phyloP scores from a whole-genome alignment of 2,113 vertebrate genomes.

The Edolisoma coerulescens region DNA sequence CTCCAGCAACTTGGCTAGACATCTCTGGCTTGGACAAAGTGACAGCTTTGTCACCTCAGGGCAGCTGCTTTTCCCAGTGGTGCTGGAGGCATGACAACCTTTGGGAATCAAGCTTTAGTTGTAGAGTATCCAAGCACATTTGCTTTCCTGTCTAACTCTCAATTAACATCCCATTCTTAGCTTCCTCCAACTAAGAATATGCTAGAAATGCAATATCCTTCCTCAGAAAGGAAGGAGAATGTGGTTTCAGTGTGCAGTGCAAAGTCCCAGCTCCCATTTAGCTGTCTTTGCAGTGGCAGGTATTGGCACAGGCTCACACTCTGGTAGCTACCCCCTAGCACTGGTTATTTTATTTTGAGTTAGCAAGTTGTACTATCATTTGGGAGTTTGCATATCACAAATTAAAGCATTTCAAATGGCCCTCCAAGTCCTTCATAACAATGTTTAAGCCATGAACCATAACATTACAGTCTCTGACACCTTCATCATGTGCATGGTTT shows the following conservation, averaged over 20 bases:
- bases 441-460: not conserved
- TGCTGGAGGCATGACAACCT: not conserved
- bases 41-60: not conserved
- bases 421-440: not conserved
- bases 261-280: not conserved
- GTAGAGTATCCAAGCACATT: not conserved
- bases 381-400: not conserved
- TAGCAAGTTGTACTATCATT: not conserved
- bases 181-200: not conserved
- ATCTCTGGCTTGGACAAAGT: not conserved
- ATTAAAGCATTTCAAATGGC: not conserved
- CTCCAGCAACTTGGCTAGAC: not conserved
- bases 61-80: not conserved
- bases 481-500: not conserved
- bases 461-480: not conserved
- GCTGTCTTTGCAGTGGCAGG: not conserved
- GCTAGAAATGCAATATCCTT: not conserved
- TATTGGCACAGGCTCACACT: not conserved
- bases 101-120: not conserved
- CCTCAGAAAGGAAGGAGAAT: not conserved
- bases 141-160: not conserved
- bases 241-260: not conserved
- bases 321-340: not conserved
- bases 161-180: not conserved
- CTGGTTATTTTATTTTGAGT: not conserved